Evolutionary conservation across 2,113 vertebrate species (phyloP).

Genomic region (Euleptes europaea): DNA sequence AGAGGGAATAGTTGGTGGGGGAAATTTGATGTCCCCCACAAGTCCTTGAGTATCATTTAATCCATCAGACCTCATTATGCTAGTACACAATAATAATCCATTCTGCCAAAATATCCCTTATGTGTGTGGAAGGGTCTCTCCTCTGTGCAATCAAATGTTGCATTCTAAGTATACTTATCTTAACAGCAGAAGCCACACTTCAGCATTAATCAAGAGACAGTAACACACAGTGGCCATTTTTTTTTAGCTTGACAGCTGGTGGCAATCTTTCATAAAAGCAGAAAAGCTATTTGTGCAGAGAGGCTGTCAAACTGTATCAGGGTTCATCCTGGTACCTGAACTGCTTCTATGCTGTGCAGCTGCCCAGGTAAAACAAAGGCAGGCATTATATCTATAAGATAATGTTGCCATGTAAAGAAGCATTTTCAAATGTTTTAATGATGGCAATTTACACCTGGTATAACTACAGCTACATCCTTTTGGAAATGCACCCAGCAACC

Average conservation of each 20-base stretch:
- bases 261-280: background rate
- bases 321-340: background rate
- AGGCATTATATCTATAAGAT: background rate
- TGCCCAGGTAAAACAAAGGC: rapidly evolving
- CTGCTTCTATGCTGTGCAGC: rapidly evolving
- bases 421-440: background rate
- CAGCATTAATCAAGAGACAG: slow-evolving; percentile 5
- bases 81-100: background rate
- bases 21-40: no score
- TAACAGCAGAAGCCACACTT: background rate
- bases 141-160: background rate
- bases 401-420: background rate
- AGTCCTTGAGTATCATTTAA: no score
- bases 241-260: slow-evolving; percentile 18
- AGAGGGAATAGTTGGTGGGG: no score
- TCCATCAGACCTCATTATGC: background rate
- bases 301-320: background rate
- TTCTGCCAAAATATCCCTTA: background rate
- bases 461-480: rapidly evolving
- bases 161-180: background rate
- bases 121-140: rapidly evolving
- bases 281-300: background rate
- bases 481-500: no score
- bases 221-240: background rate
- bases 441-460: background rate